A percentile compares a stretch with the other conserved stretches of the same genome.
Conservation (phyloP, 2,888 invertebrate genomes). For the Clitarchus hookeri region DNA sequence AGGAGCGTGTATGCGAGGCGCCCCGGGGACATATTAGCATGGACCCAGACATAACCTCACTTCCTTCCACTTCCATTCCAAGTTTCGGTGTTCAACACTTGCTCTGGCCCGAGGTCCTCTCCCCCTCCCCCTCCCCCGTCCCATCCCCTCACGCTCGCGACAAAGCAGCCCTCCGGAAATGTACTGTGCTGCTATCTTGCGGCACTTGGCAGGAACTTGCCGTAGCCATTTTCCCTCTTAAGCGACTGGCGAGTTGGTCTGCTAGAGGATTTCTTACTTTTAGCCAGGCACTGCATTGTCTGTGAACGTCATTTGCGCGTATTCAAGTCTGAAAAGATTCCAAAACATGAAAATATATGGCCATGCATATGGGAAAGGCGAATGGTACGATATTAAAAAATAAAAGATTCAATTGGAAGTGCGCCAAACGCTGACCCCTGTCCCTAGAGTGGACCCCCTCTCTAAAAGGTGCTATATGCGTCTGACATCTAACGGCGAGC, state of each 20-base stretch:
- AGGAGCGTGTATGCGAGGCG: slow-evolving; percentile 17
- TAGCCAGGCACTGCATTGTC: not conserved
- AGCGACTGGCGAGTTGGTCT: not conserved
- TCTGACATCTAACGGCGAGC: too few relatives aligned
- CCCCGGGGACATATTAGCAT: slow-evolving; percentile 23
- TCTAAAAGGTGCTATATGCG: too few relatives aligned
- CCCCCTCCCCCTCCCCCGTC: not conserved
- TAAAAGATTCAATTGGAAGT: too few relatives aligned
- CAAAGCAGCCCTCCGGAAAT: slow-evolving; percentile 26
- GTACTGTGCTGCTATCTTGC: slow-evolving; percentile 26
- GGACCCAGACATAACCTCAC: slow-evolving; percentile 25
- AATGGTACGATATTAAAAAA: too few relatives aligned
- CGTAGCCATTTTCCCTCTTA: not conserved
- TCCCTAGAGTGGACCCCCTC: too few relatives aligned
- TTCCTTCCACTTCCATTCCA: slow-evolving; percentile 24
- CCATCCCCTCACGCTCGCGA: not conserved
- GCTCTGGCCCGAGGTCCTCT: slow-evolving; percentile 6
- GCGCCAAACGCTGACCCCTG: too few relatives aligned
- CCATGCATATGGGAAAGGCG: too few relatives aligned
- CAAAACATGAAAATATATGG: too few relatives aligned
- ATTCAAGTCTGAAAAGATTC: too few relatives aligned
- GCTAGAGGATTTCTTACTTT: not conserved
- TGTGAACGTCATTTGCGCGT: not conserved
- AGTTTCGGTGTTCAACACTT: slow-evolving; percentile 26
- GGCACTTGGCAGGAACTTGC: slow-evolving; percentile 16